These are phyloP conservation scores for Oreortyx pictus DNA, from an alignment of 2,797 vertebrate species.

Conservation along the genomic window DNA sequence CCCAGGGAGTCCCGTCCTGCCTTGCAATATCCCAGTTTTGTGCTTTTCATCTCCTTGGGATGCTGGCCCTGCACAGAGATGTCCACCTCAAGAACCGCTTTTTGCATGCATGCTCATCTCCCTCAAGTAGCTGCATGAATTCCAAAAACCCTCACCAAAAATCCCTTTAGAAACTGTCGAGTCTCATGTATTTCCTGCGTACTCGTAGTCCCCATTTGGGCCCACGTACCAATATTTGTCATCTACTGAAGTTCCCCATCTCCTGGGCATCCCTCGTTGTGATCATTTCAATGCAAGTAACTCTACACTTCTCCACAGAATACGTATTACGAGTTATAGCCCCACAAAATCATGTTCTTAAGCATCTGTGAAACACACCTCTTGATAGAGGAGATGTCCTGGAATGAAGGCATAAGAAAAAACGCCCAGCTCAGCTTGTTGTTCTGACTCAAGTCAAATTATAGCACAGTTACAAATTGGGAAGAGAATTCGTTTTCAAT, in stretches of 20 bases:
- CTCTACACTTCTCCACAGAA: neutral
- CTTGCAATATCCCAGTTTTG: neutral
- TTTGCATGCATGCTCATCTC: neutral
- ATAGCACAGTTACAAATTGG: slow-evolving; percentile 40
- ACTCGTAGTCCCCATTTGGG: fast-evolving
- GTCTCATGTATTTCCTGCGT: neutral
- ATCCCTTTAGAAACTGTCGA: neutral
- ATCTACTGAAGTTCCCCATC: neutral
- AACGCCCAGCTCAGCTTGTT: slow-evolving; percentile 35
- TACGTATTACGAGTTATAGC: neutral
- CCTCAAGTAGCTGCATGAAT: neutral
- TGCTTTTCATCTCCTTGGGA: neutral
- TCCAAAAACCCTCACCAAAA: neutral
- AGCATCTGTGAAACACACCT: neutral
- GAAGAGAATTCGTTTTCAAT: slow-evolving; percentile 59
- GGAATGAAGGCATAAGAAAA: neutral
- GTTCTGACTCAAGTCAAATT: neutral
- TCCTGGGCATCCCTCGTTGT: neutral
- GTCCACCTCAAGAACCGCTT: neutral
- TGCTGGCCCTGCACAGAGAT: neutral
- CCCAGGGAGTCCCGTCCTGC: neutral
- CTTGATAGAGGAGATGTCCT: neutral
- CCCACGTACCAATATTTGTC: neutral
- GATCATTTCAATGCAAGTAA: neutral
- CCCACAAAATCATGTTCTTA: neutral